These are phyloP conservation scores for Amblyopsis hoosieri DNA, from an alignment of 2,797 vertebrate species.

Conservation along the genomic window DNA sequence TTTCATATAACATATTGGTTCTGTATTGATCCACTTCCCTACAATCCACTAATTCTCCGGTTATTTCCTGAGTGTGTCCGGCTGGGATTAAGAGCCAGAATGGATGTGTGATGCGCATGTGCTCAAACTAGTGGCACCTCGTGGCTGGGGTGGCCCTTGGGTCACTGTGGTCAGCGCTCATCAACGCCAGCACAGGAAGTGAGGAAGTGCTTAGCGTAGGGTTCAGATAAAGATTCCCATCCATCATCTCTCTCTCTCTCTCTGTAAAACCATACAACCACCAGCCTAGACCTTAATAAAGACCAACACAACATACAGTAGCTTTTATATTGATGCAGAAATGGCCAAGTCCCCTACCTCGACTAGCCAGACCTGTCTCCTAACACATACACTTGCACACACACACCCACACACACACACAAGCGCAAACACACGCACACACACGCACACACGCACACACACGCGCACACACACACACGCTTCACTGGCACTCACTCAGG, in stretches of 20 bases:
- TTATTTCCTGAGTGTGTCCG: constrained; percentile 79
- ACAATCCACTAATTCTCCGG: constrained; percentile 77
- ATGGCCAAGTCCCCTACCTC: neutral
- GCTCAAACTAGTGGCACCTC: constrained; percentile 40
- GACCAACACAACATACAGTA: neutral
- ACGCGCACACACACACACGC: constrained; percentile 30
- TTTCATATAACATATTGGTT: constrained; percentile 80
- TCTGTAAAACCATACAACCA: constrained; percentile 62
- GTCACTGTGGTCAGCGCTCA: constrained; percentile 76
- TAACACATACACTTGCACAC: neutral
- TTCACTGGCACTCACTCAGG: constrained; percentile 53
- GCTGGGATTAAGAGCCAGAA: constrained; percentile 63
- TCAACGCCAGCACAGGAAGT: constrained; percentile 76
- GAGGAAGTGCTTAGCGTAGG: constrained; percentile 77
- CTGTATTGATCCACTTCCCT: constrained; percentile 71
- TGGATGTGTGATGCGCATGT: constrained; percentile 23
- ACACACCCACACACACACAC: too few relatives aligned
- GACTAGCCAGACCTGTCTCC: neutral
- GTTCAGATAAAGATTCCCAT: constrained; percentile 77
- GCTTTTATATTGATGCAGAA: neutral
- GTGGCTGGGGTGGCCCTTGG: constrained; percentile 62
- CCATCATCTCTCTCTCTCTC: constrained; percentile 66
- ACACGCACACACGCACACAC: constrained; percentile 5
- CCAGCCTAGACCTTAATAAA: constrained; percentile 60
- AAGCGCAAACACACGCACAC: too few relatives aligned